phyloP scores from a whole-genome alignment of 2,113 vertebrate genomes.

The Alligator mississippiensis region DNA sequence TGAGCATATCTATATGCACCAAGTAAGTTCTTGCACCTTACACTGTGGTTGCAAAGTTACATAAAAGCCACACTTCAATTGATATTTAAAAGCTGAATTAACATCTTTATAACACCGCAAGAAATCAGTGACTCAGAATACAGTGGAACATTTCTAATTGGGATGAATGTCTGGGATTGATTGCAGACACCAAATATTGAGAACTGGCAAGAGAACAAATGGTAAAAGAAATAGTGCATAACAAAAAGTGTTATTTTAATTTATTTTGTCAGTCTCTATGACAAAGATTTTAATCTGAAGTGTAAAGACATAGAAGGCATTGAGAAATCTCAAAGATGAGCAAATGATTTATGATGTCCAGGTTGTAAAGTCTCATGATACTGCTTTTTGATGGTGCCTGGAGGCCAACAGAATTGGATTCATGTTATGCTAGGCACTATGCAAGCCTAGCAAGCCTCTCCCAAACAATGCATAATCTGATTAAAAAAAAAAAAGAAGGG shows the following conservation, averaged over 20 bases:
- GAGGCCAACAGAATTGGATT: neutral
- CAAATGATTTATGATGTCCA: neutral
- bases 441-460: neutral
- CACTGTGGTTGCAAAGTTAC: neutral
- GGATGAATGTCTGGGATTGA: neutral
- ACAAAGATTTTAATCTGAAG: neutral
- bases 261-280: neutral
- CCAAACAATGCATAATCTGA: neutral
- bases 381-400: neutral
- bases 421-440: neutral
- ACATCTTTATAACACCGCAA: neutral
- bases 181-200: neutral
- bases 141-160: neutral
- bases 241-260: neutral
- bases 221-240: neutral
- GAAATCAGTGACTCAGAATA: slow-evolving; percentile 3
- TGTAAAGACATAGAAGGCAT: neutral
- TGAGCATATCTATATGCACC: slow-evolving; percentile 31
- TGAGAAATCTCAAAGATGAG: neutral
- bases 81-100: slow-evolving; percentile 29
- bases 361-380: neutral
- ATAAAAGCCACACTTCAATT: neutral
- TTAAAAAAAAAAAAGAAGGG: neutral
- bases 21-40: neutral
- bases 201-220: neutral